Conservation (phyloP, 2,797 vertebrate genomes). For the Gallinago nigripennis region DNA sequence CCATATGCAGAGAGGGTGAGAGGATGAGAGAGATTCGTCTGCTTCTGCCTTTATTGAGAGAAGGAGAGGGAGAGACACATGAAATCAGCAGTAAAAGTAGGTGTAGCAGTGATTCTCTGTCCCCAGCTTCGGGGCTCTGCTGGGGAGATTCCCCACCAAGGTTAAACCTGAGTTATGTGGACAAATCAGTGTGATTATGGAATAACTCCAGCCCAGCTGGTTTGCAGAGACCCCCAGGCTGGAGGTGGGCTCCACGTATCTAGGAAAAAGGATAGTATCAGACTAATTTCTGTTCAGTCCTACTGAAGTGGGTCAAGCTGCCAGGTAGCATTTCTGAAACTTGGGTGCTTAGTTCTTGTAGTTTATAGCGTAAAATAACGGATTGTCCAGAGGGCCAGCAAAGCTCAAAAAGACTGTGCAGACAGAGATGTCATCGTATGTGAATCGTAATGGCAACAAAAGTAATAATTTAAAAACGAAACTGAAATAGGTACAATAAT, state of each 20-base stretch:
- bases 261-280: neutral
- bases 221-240: neutral
- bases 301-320: neutral
- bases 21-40: neutral
- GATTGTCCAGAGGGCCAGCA: neutral
- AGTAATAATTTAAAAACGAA: neutral
- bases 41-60: neutral
- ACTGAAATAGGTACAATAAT: neutral
- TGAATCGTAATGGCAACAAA: neutral
- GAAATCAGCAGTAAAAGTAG: neutral
- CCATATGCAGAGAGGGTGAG: neutral
- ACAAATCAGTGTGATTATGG: neutral
- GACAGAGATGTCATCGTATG: neutral
- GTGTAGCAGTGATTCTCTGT: neutral
- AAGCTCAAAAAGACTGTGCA: neutral
- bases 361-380: neutral
- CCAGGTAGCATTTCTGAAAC: neutral
- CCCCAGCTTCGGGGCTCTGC: neutral
- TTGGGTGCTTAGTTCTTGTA: neutral
- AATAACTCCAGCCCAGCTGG: neutral
- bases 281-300: neutral
- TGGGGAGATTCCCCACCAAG: neutral
- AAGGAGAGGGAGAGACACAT: neutral
- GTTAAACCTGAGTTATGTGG: neutral
- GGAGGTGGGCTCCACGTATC: neutral